Evolutionary conservation across 2,888 invertebrate genomes (phyloP), one percentile per base, ranked within the genome.

Genomic region (Cosmia trapezina): DNA sequence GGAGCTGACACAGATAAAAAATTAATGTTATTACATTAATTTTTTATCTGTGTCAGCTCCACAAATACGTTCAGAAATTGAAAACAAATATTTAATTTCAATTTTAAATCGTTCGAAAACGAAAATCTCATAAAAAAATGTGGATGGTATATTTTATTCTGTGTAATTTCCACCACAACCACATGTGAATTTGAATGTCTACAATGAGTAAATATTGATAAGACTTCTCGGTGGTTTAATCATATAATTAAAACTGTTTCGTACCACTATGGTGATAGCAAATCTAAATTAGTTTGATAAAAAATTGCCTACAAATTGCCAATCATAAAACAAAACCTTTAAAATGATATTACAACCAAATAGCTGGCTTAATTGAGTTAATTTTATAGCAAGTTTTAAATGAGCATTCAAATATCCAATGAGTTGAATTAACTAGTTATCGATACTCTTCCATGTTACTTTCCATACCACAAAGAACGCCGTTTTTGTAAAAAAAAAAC

Each of bases 401-500:
- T 53, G 1, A 41, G 28, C 4, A 62, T 59, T 59, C 47, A 64
- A 76, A 62, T 60, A 14, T 56, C 47, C 41, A 63, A 80, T 64
- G 7, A 60, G 56, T 73, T 80, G 9, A 37, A 63, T 68, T 80
- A 33, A 67, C 47, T 65, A 2, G 53, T 8, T 62, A 62, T 9
- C 61, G 33, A 75, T 45, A 81, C 61, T 83, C 49, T 43, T 81
- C 37, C 59, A 41, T 56, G 51, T 76, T 28, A 54, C 17, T 64
- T 65, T 73, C 56, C 56, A 60, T 45, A 81, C 85, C 88, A 89
- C 86, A 90, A 89, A 90, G 87, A 92, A 92, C 86, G 90, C 91
- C 89, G 88, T 91, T 89, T 89, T 88, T 75, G 75, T 88, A 90
- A 91, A 93, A 92, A 92, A 91, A 88, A 90, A 92, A 90, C 76